Percentiles rank a stretch among this genome's conserved stretches.
These are phyloP conservation scores for Bombus breviceps DNA, from an alignment of 1,140 invertebrate genomes.

Conservation along the genomic window DNA sequence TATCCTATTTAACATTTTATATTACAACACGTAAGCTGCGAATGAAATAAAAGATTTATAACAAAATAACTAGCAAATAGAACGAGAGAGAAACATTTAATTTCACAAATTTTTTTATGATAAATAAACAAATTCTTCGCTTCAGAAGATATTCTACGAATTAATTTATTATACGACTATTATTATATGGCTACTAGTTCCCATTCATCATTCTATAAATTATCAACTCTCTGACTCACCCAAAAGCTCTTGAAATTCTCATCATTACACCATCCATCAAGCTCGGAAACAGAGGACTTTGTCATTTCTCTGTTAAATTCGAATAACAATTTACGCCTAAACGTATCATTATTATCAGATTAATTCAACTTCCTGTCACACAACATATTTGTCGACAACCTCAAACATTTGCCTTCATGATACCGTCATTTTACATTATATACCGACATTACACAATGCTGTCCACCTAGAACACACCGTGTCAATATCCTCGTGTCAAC, in stretches of 20 bases:
- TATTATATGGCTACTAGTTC: background rate
- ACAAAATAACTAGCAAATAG: too few species aligned
- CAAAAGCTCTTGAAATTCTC: background rate
- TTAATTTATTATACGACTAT: background rate
- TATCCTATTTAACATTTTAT: too few species aligned
- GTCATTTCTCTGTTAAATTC: background rate
- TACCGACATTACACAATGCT: background rate
- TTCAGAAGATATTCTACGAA: background rate
- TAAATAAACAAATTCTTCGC: too few species aligned
- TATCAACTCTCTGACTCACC: background rate
- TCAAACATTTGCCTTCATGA: background rate
- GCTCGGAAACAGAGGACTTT: background rate
- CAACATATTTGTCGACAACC: background rate
- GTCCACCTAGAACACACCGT: background rate
- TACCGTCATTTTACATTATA: background rate
- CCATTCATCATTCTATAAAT: background rate
- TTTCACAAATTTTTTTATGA: too few species aligned
- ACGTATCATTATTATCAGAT: background rate
- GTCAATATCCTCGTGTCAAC: background rate
- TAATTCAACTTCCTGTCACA: background rate
- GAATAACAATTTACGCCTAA: background rate
- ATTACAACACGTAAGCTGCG: too few species aligned
- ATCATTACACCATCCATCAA: background rate
- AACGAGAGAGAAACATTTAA: too few species aligned
- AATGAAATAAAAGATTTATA: too few species aligned